phyloP scores from a whole-genome alignment of 2,113 vertebrate genomes.

The Xyliphius kryptos region DNA sequence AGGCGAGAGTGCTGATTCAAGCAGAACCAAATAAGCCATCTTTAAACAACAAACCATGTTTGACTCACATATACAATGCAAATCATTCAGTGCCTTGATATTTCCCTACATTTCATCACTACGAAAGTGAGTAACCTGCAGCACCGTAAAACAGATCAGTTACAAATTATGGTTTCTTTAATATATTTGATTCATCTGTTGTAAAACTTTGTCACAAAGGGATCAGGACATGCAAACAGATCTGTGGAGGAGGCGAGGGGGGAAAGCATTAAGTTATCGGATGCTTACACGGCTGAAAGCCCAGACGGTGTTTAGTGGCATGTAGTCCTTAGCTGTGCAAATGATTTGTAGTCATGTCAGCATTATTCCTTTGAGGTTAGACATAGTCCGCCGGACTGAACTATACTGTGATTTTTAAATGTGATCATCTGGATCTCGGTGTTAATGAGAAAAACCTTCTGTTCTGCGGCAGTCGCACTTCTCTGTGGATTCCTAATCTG shows the following conservation, averaged over 20 bases:
- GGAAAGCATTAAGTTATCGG: too few species aligned
- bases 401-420: constrained; percentile 25
- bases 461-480: background rate
- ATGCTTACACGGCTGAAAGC: too few species aligned
- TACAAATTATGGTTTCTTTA: background rate
- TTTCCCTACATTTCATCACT: constrained; percentile 36
- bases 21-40: too few species aligned
- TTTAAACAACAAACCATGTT: constrained; percentile 1
- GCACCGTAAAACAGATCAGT: constrained; percentile 4
- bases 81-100: constrained; percentile 58
- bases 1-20: too few species aligned
- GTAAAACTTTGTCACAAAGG: constrained; percentile 10
- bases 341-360: background rate
- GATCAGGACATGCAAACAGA: too few species aligned
- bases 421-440: background rate
- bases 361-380: background rate
- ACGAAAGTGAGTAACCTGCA: constrained; percentile 18
- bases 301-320: too few species aligned
- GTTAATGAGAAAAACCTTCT: constrained; percentile 10
- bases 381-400: constrained; percentile 10
- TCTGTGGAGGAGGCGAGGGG: background rate
- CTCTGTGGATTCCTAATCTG: constrained; percentile 1
- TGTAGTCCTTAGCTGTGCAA: constrained; percentile 6
- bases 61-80: too few species aligned
- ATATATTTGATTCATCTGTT: background rate